These are phyloP conservation scores for Smittia aterrima DNA, from an alignment of 2,888 invertebrate species.

Conservation along the genomic window DNA sequence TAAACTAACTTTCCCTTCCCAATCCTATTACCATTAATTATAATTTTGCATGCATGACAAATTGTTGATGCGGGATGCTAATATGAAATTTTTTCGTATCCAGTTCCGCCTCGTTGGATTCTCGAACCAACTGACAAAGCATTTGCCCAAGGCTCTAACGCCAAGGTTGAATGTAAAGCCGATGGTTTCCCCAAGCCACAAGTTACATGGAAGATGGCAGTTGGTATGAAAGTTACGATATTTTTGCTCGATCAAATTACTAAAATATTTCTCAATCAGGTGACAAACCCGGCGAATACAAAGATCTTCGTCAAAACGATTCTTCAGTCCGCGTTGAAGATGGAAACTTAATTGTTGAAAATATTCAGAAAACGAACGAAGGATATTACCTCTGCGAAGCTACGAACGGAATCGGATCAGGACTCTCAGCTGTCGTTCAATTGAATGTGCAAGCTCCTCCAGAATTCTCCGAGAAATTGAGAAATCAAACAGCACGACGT, in stretches of 20 bases:
- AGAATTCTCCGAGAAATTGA: slow-evolving; percentile 87
- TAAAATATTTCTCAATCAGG: slow-evolving; percentile 57
- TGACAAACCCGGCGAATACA: slow-evolving; percentile 88
- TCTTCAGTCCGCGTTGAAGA: slow-evolving; percentile 91
- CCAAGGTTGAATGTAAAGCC: slow-evolving; percentile 92
- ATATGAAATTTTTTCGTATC: slow-evolving; percentile 21
- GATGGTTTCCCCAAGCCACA: slow-evolving; percentile 93
- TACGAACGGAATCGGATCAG: slow-evolving; percentile 92
- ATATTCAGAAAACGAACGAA: slow-evolving; percentile 90
- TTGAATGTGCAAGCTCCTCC: slow-evolving; percentile 95
- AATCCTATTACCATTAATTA: slow-evolving; percentile 41
- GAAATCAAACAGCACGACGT: slow-evolving; percentile 86
- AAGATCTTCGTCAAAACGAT: slow-evolving; percentile 86
- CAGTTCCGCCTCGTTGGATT: slow-evolving; percentile 95
- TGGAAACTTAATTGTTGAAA: slow-evolving; percentile 84
- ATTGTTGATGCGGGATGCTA: neutral
- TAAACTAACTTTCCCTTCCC: neutral
- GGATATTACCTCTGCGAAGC: slow-evolving; percentile 95
- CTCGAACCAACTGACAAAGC: slow-evolving; percentile 92
- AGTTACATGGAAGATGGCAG: slow-evolving; percentile 93
- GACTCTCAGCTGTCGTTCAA: slow-evolving; percentile 88
- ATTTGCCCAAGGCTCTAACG: slow-evolving; percentile 91
- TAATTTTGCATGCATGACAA: slow-evolving; percentile 43
- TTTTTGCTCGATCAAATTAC: neutral
- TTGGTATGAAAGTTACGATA: slow-evolving; percentile 62